Evolutionary conservation across 2,113 vertebrate species (phyloP).

Genomic region (human): DNA sequence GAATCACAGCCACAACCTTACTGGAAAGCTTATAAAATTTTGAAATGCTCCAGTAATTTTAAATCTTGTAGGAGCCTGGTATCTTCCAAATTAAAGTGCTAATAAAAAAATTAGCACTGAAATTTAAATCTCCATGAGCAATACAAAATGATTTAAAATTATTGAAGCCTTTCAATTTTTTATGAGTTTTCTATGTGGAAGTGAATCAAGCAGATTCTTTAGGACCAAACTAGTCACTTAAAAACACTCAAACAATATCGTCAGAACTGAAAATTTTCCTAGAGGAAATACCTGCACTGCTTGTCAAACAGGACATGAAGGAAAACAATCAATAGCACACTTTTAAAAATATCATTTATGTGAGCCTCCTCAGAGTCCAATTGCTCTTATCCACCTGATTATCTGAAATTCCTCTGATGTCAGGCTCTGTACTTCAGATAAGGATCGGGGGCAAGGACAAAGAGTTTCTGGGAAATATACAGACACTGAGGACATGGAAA

Average conservation of each 20-base stretch:
- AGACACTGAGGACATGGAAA: accelerated
- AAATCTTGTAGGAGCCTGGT: constrained; percentile 84
- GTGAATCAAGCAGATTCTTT: constrained; percentile 78
- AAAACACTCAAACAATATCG: constrained; percentile 69
- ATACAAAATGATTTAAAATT: constrained; percentile 83
- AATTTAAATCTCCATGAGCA: constrained; percentile 84
- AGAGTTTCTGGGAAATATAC: neutral
- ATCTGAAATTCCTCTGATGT: neutral
- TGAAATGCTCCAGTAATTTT: constrained; percentile 87
- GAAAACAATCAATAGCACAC: neutral
- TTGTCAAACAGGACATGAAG: constrained; percentile 28
- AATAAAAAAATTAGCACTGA: constrained; percentile 85
- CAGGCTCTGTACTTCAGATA: neutral
- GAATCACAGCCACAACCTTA: constrained; percentile 81
- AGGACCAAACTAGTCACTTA: constrained; percentile 73
- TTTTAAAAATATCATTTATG: neutral
- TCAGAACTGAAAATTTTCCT: constrained; percentile 25
- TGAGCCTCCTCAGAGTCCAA: neutral
- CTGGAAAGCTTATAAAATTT: constrained; percentile 87
- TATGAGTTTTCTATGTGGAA: constrained; percentile 79
- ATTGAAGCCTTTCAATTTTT: constrained; percentile 85
- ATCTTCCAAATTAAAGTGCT: constrained; percentile 84
- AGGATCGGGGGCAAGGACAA: accelerated
- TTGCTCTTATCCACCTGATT: neutral
- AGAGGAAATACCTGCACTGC: neutral